These are phyloP conservation scores for Coenonympha arcania DNA, from an alignment of 2,888 invertebrate species.

Conservation along the genomic window DNA sequence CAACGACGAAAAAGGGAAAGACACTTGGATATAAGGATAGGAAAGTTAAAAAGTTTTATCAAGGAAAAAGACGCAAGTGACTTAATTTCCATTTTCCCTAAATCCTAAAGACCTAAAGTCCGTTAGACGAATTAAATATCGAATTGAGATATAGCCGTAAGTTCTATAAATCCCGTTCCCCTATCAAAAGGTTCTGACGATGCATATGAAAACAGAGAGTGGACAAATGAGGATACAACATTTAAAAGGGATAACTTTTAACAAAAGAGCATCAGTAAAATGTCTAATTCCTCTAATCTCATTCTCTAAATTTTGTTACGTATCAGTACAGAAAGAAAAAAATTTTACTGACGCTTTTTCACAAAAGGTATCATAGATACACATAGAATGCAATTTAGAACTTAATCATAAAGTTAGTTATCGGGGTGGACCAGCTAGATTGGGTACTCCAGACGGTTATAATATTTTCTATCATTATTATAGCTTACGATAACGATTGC, in stretches of 20 bases:
- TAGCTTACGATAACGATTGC: slow-evolving; percentile 1
- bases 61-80: neutral
- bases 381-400: neutral
- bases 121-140: neutral
- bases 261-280: neutral
- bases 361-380: neutral
- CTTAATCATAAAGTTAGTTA: neutral
- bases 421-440: slow-evolving; percentile 6
- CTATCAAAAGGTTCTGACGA: slow-evolving; percentile 1
- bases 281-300: too few species aligned
- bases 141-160: neutral
- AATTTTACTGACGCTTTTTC: neutral
- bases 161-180: slow-evolving; percentile 3
- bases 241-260: neutral
- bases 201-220: slow-evolving; percentile 10
- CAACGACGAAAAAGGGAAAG: neutral
- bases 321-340: too few species aligned
- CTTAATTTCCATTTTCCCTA: neutral
- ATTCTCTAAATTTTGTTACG: too few species aligned
- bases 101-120: neutral
- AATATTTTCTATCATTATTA: neutral
- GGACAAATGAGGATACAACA: slow-evolving; percentile 10
- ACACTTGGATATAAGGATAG: neutral
- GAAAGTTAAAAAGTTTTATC: neutral
- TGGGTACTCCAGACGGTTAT: slow-evolving; percentile 10